Evolutionary conservation across 1,140 invertebrate species (phyloP).

Genomic region (Cydia strobilella): DNA sequence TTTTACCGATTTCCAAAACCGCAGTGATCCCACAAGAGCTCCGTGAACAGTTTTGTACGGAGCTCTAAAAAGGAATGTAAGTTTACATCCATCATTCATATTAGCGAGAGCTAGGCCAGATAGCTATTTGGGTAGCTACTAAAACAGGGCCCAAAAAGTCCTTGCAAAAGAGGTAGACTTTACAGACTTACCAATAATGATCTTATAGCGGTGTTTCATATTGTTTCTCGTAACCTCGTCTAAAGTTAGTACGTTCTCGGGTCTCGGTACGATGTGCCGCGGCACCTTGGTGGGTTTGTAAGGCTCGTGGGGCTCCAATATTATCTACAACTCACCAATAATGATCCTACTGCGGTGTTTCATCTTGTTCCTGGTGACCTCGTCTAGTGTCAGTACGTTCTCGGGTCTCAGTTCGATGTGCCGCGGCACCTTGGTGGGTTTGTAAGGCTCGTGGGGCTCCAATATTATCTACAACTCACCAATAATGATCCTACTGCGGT

Average conservation of each 20-base stretch:
- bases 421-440: slow-evolving; percentile 37
- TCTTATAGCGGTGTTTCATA: slow-evolving; percentile 71
- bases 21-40: too few species aligned
- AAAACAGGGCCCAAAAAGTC: too few species aligned
- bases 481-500: slow-evolving; percentile 55
- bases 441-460: slow-evolving; percentile 10
- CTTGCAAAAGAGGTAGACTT: too few species aligned
- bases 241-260: slow-evolving; percentile 66
- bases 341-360: slow-evolving; percentile 74
- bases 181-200: slow-evolving; percentile 67
- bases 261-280: slow-evolving; percentile 33
- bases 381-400: slow-evolving; percentile 69
- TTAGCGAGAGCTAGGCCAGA: too few species aligned
- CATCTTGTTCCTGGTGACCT: slow-evolving; percentile 67
- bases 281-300: slow-evolving; percentile 37
- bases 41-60: too few species aligned
- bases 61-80: too few species aligned
- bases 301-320: background rate
- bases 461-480: slow-evolving; percentile 6
- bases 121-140: too few species aligned
- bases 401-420: slow-evolving; percentile 38
- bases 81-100: too few species aligned
- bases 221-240: slow-evolving; percentile 69
- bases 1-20: too few species aligned
- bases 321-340: slow-evolving; percentile 63